Conservation (phyloP, 1,140 invertebrate genomes). For the Bombus pascuorum region DNA sequence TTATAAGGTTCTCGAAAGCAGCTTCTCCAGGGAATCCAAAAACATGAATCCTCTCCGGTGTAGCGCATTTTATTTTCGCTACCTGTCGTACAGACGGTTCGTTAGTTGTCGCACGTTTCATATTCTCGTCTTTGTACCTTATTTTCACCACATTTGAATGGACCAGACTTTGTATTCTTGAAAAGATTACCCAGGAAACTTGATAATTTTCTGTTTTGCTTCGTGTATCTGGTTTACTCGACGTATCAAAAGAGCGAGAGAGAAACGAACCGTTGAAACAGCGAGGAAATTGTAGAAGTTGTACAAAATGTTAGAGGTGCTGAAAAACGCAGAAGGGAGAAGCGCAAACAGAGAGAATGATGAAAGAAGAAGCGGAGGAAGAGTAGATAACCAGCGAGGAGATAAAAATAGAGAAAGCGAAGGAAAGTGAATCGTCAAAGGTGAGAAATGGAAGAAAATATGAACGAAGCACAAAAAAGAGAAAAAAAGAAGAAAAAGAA, state of each 20-base stretch:
- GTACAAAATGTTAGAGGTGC: neutral
- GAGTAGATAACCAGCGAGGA: neutral
- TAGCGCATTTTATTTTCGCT: conserved; percentile 21
- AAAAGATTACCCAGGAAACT: neutral
- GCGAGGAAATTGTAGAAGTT: neutral
- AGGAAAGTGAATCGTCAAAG: no score
- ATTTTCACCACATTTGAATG: neutral
- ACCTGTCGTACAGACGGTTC: neutral
- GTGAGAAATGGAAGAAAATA: no score
- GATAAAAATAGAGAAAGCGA: neutral
- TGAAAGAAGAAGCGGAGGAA: neutral
- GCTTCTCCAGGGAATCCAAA: neutral
- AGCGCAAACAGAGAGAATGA: neutral
- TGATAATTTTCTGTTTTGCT: neutral
- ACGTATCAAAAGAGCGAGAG: neutral
- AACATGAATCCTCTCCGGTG: neutral
- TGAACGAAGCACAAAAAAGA: no score
- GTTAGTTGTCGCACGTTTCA: conserved; percentile 19
- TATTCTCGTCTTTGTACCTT: neutral
- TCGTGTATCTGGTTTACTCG: neutral
- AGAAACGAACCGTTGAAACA: neutral
- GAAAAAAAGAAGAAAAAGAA: no score
- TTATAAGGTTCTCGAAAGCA: conserved; percentile 29
- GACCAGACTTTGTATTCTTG: neutral
- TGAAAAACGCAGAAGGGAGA: neutral